Percentiles rank a stretch among this genome's conserved stretches.
Evolutionary conservation across 2,888 invertebrate genomes (phyloP).

Genomic region (Cephus rjabovi): DNA sequence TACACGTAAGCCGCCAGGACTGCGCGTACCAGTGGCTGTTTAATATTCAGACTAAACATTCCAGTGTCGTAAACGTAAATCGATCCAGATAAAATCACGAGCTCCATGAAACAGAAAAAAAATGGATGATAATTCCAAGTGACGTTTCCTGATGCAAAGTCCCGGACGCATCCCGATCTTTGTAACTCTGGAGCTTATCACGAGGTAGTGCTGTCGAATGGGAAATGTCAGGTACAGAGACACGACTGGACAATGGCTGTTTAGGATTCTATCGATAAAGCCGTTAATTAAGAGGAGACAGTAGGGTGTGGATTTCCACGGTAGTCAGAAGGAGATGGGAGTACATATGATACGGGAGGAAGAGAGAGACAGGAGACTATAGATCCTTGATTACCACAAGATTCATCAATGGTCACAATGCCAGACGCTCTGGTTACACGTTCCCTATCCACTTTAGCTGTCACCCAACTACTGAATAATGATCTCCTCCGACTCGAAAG

Average conservation of each 20-base stretch:
- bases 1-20: neutral
- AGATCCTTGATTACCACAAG: constrained; percentile 23
- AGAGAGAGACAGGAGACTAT: constrained; percentile 4
- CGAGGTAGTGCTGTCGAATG: neutral
- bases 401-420: constrained; percentile 25
- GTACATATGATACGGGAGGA: neutral
- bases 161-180: neutral
- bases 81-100: neutral
- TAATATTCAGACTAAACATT: neutral
- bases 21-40: neutral
- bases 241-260: neutral
- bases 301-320: neutral
- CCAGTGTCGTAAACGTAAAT: neutral
- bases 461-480: constrained; percentile 39
- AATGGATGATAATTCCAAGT: neutral
- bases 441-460: constrained; percentile 19
- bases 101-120: neutral
- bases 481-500: constrained; percentile 37
- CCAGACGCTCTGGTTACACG: constrained; percentile 19
- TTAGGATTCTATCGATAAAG: constrained; percentile 14
- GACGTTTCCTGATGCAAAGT: neutral
- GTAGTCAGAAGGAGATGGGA: neutral
- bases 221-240: neutral
- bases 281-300: constrained; percentile 12
- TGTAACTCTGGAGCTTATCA: neutral